A percentile compares a stretch with the other conserved stretches of the same genome.
Evolutionary conservation across 2,113 vertebrate species (phyloP).

Genomic region (Cercopithecus mona): DNA sequence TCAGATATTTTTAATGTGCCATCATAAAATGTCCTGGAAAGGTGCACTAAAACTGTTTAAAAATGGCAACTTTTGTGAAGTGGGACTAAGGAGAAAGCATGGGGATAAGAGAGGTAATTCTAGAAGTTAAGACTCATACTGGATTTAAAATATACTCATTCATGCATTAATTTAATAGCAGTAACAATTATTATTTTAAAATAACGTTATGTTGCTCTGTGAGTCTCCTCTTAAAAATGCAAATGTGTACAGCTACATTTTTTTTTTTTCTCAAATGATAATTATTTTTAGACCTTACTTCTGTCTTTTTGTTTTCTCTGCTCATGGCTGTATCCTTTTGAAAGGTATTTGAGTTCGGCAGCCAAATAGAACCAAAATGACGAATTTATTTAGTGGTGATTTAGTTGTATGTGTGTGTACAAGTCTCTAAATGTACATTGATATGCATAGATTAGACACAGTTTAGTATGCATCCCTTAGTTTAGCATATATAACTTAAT

Average conservation of each 20-base stretch:
- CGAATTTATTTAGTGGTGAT: neutral
- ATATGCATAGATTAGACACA: neutral
- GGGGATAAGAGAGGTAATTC: neutral
- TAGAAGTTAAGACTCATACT: neutral
- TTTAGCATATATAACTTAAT: neutral
- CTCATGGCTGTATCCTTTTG: neutral
- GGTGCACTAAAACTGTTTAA: neutral
- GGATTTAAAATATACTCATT: neutral
- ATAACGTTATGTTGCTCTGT: neutral
- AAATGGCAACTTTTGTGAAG: neutral
- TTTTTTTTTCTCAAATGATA: neutral
- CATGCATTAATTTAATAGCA: neutral
- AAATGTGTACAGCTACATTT: neutral
- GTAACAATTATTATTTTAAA: neutral
- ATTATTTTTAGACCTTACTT: neutral
- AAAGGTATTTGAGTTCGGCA: neutral
- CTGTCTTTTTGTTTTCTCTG: neutral
- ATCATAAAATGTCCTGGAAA: neutral
- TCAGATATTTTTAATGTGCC: neutral
- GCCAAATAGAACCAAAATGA: neutral
- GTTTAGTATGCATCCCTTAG: neutral
- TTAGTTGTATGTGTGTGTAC: neutral
- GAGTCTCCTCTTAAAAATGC: neutral
- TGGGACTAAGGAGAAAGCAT: neutral
- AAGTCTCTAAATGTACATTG: neutral